Evolutionary conservation across 1,140 invertebrate species (phyloP), one percentile per base, ranked within the genome.

Genomic region (Octopus sinensis): DNA sequence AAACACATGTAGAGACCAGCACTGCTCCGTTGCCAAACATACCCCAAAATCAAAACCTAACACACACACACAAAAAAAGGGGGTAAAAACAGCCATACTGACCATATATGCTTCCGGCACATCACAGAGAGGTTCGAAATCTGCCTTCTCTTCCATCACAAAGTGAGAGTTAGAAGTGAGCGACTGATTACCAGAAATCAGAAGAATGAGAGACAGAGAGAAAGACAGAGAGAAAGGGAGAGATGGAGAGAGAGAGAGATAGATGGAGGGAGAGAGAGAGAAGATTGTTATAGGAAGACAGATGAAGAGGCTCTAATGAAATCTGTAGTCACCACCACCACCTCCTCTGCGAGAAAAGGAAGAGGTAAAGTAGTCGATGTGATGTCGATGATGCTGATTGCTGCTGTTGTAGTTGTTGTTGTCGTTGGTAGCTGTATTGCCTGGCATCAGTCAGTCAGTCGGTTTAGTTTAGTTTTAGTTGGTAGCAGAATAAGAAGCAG

Each of bases 81-180:
- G 30, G 30, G 30, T 3, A 43, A 43, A 43, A 43, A 6, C 6
- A 79, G 79, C 17, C n/a, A 79, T 84, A 85, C 84, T 71, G 83
- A 85, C 84, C 84, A 85, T 82, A 54, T 85, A 85, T 0, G 81
- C 80, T n/a, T 85, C 84, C 56, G 82, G 81, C 52, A 79, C 81
- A 76, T 85, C 84, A 76, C 81, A 85, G 5, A 85, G 81, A 54
- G 83, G 83, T 75, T 85, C 84, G 62, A 84, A 85, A 73, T 85
- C 84, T 1, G 82, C 81, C 81, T 85, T 85, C 56, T 85, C 84
- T 81, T 83, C 82, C 84, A 85, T 85, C 53, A 80, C 12, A 68
- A 80, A 51, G 12, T 43, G 43, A 23, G 68, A 13, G 12, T 17
- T 13, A 17, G n/a, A 30, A 80, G 43, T 80, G 9, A 54, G 30